Evolutionary conservation across 2,113 vertebrate species (phyloP).

Genomic region (Alces alces): DNA sequence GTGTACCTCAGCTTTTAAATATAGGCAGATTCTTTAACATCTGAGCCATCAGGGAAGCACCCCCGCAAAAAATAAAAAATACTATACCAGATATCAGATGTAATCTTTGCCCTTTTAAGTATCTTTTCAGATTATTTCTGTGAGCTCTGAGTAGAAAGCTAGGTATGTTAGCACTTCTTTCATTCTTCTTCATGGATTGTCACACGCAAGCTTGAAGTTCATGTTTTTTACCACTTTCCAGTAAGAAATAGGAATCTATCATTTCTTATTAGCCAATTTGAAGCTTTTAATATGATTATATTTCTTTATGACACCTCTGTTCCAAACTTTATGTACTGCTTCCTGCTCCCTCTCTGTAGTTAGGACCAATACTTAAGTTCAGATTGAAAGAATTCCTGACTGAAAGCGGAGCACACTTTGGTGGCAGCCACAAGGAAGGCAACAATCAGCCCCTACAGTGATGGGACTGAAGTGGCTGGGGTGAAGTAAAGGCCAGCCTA

Average conservation of each 20-base stretch:
- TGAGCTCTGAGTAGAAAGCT: background rate
- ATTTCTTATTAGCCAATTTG: background rate
- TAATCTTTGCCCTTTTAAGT: background rate
- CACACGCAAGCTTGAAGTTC: background rate
- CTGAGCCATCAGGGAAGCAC: background rate
- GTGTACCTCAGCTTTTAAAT: background rate
- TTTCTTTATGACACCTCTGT: background rate
- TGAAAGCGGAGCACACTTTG: constrained; percentile 17
- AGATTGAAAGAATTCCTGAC: background rate
- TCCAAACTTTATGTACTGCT: background rate
- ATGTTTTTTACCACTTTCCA: background rate
- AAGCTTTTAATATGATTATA: constrained; percentile 23
- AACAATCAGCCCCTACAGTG: background rate
- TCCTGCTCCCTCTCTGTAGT: background rate
- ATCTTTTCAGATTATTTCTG: background rate
- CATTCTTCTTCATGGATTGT: background rate
- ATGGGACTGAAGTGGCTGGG: background rate
- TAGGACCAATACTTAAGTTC: constrained; percentile 18
- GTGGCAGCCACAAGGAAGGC: background rate
- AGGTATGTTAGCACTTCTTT: background rate
- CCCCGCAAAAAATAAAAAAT: background rate
- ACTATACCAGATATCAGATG: background rate
- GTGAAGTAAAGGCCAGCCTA: constrained; percentile 47
- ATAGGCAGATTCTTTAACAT: background rate
- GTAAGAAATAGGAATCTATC: background rate